Evolutionary conservation across 2,888 invertebrate genomes (phyloP), one percentile per base, ranked within the genome.

Genomic region (Caenorhabditis sp.): DNA sequence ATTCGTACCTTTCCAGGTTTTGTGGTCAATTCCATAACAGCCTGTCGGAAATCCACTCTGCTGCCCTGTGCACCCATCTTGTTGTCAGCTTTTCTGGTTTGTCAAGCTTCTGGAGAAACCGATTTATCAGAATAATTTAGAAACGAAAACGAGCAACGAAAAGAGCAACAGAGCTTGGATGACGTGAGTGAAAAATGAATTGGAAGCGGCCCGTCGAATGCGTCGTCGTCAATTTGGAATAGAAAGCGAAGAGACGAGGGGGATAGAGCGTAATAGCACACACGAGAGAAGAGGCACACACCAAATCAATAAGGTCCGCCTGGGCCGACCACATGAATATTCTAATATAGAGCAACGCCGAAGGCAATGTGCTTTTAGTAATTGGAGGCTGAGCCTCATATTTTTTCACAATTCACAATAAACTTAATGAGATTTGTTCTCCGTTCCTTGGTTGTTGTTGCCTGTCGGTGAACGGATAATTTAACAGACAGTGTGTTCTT

Each of bases 31-130:
- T 98, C 98, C 62, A 99, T 96, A 62, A 99, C 97, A 88, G 98
- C 98, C 93, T 98, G 98, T 83, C 98, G 95, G 93, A 98, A 99
- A 93, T 97, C 97, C 85, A 98, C 93, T 94, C 98, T 98, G 80
- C 98, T 97, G 93, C 99, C 98, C 80, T 97, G 95, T 94, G 98
- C 98, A 89, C 99, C 99, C 99, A 99, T 99, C 44, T 20, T 84
- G 40, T 40, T 13, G 40, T 40, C 40, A 13, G 6, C 40, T 40
- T 0, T 35, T 60, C 13, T 26, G 20, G 15, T 53, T 62, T 13
- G 32, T 32, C 32, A 9, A 6, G 4, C 32, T 22, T n/a, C 22
- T 51, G 20, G 18, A n/a, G n/a, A 32, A 32, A 32, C 40, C n/a
- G 28, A 58, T 50, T 64, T 58, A 53, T 64, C 26, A 32, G 20